Base-by-base conservation (phyloP, 2,888 invertebrate species). In the Lucinisca nassula region DNA sequence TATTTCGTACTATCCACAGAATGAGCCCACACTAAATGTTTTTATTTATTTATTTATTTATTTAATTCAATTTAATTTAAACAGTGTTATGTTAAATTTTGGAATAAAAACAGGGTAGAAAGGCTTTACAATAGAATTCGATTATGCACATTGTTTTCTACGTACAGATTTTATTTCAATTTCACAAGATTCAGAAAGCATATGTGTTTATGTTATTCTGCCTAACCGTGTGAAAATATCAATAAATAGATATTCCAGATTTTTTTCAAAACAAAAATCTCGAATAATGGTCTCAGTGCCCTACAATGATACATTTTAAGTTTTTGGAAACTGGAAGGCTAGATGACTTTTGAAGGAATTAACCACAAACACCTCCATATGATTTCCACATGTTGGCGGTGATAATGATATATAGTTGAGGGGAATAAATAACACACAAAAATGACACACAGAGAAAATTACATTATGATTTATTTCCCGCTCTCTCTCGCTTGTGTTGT, bases 201-300 rank as follows among this genome's bases (percentile, higher is more conserved):
- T 17, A 35, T 67, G 45, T 45, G 67, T 67, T 67, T 67, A 35
- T 35, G 17, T 67, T 67, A 21, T 35, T 12, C 67, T 17, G 32
- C 67, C 32, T 35, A 67, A 32, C 67, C 67, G 67, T 67, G 67
- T 67, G 67, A 67, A 67, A 67, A 67, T 67, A 35, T 67, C 67
- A 67, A 67, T 67, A 67, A 35, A 67, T 67, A 35, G 67, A 67
- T 67, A 67, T 67, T 35, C 67, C 67, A 67, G 67, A 67, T 67
- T 67, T 67, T 35, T 67, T 35, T 14, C 10, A 67, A 67, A 67
- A 32, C 32, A 67, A 67, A 67, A 35, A 67, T 30, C 67, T 32
- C 10, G 24, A 67, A 35, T 67, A 35, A 67, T 67, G 35, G 30
- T 55, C 21, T 21, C 35, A 35, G 35, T 45, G 32, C 67, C 17